Evolutionary conservation across 2,888 invertebrate species (phyloP).

Genomic region (Anticlea derivata): DNA sequence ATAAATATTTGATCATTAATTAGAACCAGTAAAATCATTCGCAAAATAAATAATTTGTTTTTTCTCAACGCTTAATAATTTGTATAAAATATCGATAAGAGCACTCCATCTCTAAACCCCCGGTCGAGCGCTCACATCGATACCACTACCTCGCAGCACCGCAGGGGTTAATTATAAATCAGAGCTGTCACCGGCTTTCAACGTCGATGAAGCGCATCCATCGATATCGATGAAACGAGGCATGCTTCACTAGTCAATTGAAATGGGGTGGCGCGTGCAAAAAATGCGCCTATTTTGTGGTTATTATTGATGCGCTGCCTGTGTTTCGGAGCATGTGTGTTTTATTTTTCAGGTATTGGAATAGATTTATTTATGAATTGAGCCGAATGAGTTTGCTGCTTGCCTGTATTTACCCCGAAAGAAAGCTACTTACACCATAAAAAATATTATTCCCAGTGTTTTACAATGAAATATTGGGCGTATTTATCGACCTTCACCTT

Average conservation of each 20-base stretch:
- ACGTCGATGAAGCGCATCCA: constrained; percentile 16
- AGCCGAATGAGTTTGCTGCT: no score
- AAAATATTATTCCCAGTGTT: no score
- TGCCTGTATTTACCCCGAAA: no score
- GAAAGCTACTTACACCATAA: no score
- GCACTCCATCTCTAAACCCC: constrained; percentile 10
- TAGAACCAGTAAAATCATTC: no score
- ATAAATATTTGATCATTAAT: no score
- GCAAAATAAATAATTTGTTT: no score
- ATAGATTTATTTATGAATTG: neutral
- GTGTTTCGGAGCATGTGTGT: constrained; percentile 3
- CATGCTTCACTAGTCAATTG: constrained; percentile 22
- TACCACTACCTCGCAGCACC: constrained; percentile 31
- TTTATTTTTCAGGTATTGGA: neutral
- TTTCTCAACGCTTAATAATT: neutral
- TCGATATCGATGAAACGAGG: constrained; percentile 19
- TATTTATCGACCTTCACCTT: no score
- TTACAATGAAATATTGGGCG: no score
- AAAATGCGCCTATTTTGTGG: constrained; percentile 17
- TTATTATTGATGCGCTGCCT: constrained; percentile 6
- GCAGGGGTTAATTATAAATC: constrained; percentile 44
- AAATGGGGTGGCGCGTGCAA: constrained; percentile 13
- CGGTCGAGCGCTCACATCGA: constrained; percentile 26
- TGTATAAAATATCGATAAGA: constrained; percentile 9
- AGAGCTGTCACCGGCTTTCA: constrained; percentile 32